Evolutionary conservation across 2,113 vertebrate genomes (phyloP).

Genomic region (Neogale vison): DNA sequence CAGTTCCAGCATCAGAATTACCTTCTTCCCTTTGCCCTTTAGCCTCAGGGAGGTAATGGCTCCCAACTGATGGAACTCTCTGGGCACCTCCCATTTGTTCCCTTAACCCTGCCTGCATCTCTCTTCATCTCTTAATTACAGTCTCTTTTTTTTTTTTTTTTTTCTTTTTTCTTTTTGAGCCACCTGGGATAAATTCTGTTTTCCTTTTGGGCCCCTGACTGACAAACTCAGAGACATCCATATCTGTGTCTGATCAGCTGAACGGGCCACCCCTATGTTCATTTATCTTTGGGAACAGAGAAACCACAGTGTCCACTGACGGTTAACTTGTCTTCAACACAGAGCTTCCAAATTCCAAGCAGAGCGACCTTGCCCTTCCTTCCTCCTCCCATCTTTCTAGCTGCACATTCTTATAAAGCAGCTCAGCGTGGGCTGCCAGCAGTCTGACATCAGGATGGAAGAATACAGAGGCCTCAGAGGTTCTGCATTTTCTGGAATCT

Average conservation of each 20-base stretch:
- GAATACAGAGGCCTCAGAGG: constrained; percentile 66
- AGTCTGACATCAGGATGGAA: constrained; percentile 63
- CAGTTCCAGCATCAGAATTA: background rate
- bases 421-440: constrained; percentile 52
- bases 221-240: background rate
- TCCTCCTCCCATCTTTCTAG: background rate
- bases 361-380: background rate
- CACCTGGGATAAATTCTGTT: constrained; percentile 3
- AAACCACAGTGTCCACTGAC: background rate
- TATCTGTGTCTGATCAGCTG: background rate
- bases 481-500: constrained; percentile 60
- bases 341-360: background rate
- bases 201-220: background rate
- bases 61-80: background rate
- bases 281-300: background rate
- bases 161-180: background rate
- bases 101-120: background rate
- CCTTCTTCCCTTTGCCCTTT: background rate
- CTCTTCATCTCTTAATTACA: background rate
- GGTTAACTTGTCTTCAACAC: background rate
- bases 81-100: background rate
- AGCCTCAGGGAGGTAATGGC: background rate
- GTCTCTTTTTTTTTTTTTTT: background rate
- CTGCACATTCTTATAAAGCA: constrained; percentile 24
- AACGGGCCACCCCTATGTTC: background rate